Evolutionary conservation across 2,888 invertebrate species (phyloP).

Genomic region (Mayetiola destructor): DNA sequence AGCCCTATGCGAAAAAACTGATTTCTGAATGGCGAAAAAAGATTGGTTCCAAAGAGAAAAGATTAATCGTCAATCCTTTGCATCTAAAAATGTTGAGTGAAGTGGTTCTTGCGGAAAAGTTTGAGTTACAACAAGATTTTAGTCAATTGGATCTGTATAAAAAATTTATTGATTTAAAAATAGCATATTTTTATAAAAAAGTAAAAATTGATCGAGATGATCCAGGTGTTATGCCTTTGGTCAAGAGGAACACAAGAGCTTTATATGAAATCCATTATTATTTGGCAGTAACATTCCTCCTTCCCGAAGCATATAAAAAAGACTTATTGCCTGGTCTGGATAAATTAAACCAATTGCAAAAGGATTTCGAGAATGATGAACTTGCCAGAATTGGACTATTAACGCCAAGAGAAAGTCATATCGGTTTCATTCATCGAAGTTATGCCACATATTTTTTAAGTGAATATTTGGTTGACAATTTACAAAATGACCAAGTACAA

Average conservation of each 20-base stretch:
- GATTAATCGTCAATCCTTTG: neutral
- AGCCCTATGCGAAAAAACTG: neutral
- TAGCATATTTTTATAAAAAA: neutral
- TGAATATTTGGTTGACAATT: neutral
- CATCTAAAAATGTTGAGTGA: neutral
- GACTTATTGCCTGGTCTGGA: neutral
- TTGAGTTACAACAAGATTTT: neutral
- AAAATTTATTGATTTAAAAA: neutral
- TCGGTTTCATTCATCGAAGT: neutral
- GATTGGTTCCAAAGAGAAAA: neutral
- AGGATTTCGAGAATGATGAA: neutral
- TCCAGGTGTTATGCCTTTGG: neutral
- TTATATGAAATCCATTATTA: neutral
- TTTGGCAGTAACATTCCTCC: neutral
- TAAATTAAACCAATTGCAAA: neutral
- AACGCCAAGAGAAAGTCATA: neutral
- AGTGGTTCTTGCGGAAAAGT: neutral
- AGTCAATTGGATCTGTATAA: neutral
- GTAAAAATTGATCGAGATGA: neutral
- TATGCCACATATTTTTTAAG: neutral
- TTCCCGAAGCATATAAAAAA: neutral
- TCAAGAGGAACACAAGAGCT: neutral
- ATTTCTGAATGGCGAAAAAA: neutral
- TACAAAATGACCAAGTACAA: neutral
- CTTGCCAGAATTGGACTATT: neutral